A percentile compares a stretch with the other conserved stretches of the same genome.
phyloP scores from a whole-genome alignment of 2,797 vertebrate species.

The Enteromius unitaeniatus region DNA sequence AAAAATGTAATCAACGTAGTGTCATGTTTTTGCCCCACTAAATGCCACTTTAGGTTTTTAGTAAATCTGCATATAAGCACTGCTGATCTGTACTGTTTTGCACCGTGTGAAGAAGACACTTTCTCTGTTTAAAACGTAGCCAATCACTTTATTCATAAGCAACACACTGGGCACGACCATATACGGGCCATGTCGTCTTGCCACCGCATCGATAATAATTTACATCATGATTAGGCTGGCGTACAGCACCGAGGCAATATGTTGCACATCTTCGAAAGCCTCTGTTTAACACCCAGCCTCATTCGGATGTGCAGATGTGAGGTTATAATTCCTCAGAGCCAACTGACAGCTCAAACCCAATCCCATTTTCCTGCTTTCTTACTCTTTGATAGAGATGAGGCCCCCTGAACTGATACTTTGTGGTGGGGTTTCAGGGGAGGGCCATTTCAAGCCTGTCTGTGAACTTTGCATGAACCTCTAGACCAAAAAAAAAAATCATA shows the following conservation, averaged over 20 bases:
- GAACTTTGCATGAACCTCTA: slow-evolving; percentile 99
- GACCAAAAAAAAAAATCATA: slow-evolving; percentile 86
- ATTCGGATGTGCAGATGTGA: slow-evolving; percentile 22
- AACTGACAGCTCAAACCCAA: slow-evolving; percentile 77
- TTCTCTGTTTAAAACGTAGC: slow-evolving; percentile 53
- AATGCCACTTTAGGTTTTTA: slow-evolving; percentile 3
- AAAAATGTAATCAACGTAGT: not conserved
- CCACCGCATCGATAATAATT: slow-evolving; percentile 64
- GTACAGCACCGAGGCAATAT: slow-evolving; percentile 2
- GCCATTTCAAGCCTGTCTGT: slow-evolving; percentile 92
- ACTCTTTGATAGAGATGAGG: slow-evolving; percentile 82
- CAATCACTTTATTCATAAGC: slow-evolving; percentile 66
- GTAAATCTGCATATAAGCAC: slow-evolving; percentile 18
- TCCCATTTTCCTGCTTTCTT: slow-evolving; percentile 80
- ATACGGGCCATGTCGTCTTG: slow-evolving; percentile 49
- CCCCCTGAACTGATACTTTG: slow-evolving; percentile 85
- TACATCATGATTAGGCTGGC: slow-evolving; percentile 63
- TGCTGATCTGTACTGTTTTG: not conserved
- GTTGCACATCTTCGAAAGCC: slow-evolving; percentile 45
- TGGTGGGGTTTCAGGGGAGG: slow-evolving; percentile 72
- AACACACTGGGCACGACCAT: slow-evolving; percentile 52
- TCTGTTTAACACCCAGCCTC: slow-evolving; percentile 61
- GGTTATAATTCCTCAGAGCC: slow-evolving; percentile 71
- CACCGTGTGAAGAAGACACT: slow-evolving; percentile 1
- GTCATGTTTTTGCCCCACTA: not conserved